phyloP scores from a whole-genome alignment of 2,113 vertebrate species.

The Syngnathoides biaculeatus region DNA sequence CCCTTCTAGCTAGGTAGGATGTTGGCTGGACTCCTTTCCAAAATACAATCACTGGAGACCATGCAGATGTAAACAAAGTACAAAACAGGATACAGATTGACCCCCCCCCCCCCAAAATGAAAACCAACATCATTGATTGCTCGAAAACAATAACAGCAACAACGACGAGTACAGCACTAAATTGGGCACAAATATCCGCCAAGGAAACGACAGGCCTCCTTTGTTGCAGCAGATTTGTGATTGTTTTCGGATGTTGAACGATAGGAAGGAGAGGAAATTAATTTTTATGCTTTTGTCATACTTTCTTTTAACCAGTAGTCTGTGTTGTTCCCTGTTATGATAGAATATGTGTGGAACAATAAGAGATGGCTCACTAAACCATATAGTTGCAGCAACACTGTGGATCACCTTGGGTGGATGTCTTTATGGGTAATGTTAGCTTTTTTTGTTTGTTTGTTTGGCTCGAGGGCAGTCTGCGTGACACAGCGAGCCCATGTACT shows the following conservation, averaged over 20 bases:
- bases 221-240: not conserved
- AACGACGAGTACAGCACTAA: not conserved
- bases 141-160: not conserved
- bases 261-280: not conserved
- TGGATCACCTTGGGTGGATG: conserved; percentile 34
- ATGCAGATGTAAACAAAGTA: not conserved
- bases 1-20: conserved; percentile 39
- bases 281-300: not conserved
- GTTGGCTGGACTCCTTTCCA: conserved; percentile 17
- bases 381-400: conserved; percentile 30
- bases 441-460: conserved; percentile 1
- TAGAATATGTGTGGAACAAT: conserved; percentile 29
- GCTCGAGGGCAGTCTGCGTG: conserved; percentile 33
- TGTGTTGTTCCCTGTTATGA: conserved; percentile 37
- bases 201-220: not conserved
- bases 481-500: conserved; percentile 24
- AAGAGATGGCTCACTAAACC: conserved; percentile 17
- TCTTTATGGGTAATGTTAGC: conserved; percentile 18
- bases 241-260: not conserved
- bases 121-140: not conserved
- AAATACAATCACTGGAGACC: not conserved
- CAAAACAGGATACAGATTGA: not conserved
- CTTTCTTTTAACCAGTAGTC: not conserved
- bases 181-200: not conserved
- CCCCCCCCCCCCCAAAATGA: not conserved